Evolutionary conservation across 2,888 invertebrate genomes (phyloP).

Genomic region (Phengaris arion): DNA sequence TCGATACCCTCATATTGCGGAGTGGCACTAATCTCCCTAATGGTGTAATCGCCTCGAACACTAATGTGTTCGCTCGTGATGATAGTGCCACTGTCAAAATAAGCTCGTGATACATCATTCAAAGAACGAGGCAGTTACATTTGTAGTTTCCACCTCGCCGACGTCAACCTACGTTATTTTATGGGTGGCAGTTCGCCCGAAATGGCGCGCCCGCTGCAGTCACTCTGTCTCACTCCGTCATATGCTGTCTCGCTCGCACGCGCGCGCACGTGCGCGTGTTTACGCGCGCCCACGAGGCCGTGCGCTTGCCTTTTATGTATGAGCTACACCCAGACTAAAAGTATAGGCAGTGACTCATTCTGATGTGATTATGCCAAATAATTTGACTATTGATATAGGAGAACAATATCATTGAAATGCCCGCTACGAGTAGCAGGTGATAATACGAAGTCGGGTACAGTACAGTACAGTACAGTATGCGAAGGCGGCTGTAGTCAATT

Average conservation of each 20-base stretch:
- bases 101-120: not conserved
- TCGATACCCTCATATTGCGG: too few relatives aligned
- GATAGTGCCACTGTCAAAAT: not conserved
- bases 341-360: not conserved
- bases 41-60: too few relatives aligned
- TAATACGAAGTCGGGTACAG: not conserved
- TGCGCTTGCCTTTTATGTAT: conserved; percentile 36
- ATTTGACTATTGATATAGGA: not conserved
- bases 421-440: not conserved
- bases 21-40: too few relatives aligned
- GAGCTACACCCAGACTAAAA: conserved; percentile 2
- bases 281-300: conserved; percentile 43
- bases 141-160: not conserved
- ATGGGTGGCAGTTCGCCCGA: conserved; percentile 53
- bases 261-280: conserved; percentile 42
- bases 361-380: not conserved
- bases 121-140: not conserved
- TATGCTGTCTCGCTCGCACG: conserved; percentile 47
- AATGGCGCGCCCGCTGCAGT: conserved; percentile 66
- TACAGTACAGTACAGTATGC: too few relatives aligned
- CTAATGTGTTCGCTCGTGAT: not conserved
- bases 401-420: not conserved
- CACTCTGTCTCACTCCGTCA: conserved; percentile 47
- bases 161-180: not conserved
- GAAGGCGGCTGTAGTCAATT: too few relatives aligned